A percentile compares a stretch with the other conserved stretches of the same genome.
Evolutionary conservation across 1,140 invertebrate species (phyloP).

Genomic region (Mycetomoellerius zeteki): DNA sequence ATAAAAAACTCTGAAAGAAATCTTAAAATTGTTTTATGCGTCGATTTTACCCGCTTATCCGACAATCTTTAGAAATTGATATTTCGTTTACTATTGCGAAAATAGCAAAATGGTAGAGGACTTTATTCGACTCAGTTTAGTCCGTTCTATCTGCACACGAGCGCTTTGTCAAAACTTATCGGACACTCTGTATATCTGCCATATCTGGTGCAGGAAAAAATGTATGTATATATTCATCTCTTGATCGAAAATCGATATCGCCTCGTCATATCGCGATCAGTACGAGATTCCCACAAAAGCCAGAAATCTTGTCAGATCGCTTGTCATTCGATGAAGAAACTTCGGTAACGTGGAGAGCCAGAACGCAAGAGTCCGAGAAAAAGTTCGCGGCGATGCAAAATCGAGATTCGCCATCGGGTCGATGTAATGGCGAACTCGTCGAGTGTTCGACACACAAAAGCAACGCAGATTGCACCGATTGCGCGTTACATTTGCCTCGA

Average conservation of each 20-base stretch:
- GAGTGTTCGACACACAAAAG: constrained; percentile 38
- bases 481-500: constrained; percentile 51
- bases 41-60: no score
- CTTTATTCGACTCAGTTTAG: no score
- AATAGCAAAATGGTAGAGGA: no score
- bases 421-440: neutral
- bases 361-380: constrained; percentile 13
- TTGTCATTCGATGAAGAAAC: constrained; percentile 38
- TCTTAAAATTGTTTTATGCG: no score
- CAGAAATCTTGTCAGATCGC: constrained; percentile 17
- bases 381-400: constrained; percentile 56
- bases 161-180: neutral
- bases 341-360: constrained; percentile 12
- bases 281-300: constrained; percentile 40
- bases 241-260: constrained; percentile 58
- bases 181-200: neutral
- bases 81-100: no score
- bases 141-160: no score
- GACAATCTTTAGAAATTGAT: no score
- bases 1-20: no score
- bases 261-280: constrained; percentile 42
- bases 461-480: constrained; percentile 57
- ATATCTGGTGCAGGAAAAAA: no score
- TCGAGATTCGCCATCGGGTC: constrained; percentile 29
- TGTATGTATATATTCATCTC: neutral